Evolutionary conservation across 2,113 vertebrate genomes (phyloP).

Genomic region (Furnarius figulus): DNA sequence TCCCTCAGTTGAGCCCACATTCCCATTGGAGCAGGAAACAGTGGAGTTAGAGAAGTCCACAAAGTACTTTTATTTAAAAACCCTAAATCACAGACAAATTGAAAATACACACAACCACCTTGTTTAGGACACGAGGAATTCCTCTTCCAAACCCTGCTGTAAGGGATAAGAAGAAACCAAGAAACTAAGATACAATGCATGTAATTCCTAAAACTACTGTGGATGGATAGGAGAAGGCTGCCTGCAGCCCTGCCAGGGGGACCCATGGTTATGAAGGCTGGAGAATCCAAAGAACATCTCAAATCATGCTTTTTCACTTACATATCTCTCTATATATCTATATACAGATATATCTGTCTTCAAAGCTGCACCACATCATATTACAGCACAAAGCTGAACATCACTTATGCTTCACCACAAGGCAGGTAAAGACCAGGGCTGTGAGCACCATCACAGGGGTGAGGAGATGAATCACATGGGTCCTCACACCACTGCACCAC

Average conservation of each 20-base stretch:
- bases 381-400: neutral
- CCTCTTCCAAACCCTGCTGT: neutral
- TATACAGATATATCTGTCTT: neutral
- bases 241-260: neutral
- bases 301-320: neutral
- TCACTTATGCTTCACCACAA: neutral
- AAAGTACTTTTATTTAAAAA: neutral
- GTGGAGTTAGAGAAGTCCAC: neutral
- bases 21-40: neutral
- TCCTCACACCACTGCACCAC: accelerated
- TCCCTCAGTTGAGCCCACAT: neutral
- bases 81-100: too few species aligned
- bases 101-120: neutral
- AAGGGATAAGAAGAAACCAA: neutral
- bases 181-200: neutral
- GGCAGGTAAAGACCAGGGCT: neutral
- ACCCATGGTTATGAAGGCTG: neutral
- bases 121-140: neutral
- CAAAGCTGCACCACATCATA: neutral
- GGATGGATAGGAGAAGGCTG: too few species aligned
- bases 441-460: neutral
- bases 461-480: neutral
- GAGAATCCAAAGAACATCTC: neutral
- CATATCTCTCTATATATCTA: too few species aligned
- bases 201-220: too few species aligned